Base-by-base conservation (phyloP, 2,888 invertebrate species). In the Ophraella communa region DNA sequence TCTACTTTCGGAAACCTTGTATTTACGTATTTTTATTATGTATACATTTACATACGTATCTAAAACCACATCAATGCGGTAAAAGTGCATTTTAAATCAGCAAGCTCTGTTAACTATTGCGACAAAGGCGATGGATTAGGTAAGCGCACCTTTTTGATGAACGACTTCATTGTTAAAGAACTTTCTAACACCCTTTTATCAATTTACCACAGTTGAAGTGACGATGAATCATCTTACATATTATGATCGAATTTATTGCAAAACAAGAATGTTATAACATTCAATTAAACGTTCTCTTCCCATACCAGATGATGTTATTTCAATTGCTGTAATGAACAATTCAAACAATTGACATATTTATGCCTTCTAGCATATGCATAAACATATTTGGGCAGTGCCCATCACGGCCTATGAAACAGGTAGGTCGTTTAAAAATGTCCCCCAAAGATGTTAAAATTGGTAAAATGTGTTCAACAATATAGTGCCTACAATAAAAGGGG, bases 341-440 rank as follows among this genome's bases (percentile, higher is more conserved):
- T 61, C 61, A 60, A 61, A 61, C 65, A 65, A 65, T 61, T 65
- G 61, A 65, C 61, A 61, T 61, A 65, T 60, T 49, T 59, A 49
- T 49, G 64, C 27, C 58, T n/a, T 57, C 58, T 52, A 63, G 44
- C 57, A 44, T 63, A 57, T 53, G 27, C 42, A 58, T 63, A 51
- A 47, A 30, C 21, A 57, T 59, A 59, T 59, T 63, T 58, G n/a
- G n/a, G n/a, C n/a, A n/a, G n/a, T n/a, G n/a, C n/a, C n/a, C n/a
- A n/a, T n/a, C n/a, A n/a, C n/a, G n/a, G n/a, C n/a, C n/a, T n/a
- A n/a, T n/a, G n/a, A n/a, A n/a, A n/a, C n/a, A n/a, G n/a, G n/a
- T n/a, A n/a, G n/a, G n/a, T n/a, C n/a, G n/a, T n/a, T n/a, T n/a
- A n/a, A n/a, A n/a, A n/a, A n/a, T n/a, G n/a, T n/a, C n/a, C n/a